A percentile compares a stretch with the other conserved stretches of the same genome.
Conservation (phyloP, 1,140 invertebrate genomes). For the Atta cephalotes region DNA sequence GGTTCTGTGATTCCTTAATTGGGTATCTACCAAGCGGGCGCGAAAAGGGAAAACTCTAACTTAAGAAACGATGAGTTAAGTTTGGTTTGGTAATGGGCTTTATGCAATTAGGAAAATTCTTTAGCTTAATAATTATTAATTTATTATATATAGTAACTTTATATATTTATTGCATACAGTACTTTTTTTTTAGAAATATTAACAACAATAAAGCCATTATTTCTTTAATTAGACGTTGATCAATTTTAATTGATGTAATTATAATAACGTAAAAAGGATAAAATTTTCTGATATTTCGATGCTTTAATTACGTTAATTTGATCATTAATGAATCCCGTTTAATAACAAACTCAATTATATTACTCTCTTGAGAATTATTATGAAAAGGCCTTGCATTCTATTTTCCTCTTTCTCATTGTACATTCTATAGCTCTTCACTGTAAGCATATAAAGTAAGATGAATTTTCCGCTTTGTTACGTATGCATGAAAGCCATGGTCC, state of each 20-base stretch:
- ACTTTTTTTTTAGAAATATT: not conserved
- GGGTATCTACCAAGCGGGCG: not conserved
- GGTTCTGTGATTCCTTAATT: conserved; percentile 61
- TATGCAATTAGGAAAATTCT: conserved; percentile 6
- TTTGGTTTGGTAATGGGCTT: not conserved
- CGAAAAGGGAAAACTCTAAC: conserved; percentile 16
- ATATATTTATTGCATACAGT: not conserved
- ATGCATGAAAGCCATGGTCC: conserved; percentile 59
- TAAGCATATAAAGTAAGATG: conserved; percentile 59
- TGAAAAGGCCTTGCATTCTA: conserved; percentile 29
- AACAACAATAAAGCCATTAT: not conserved
- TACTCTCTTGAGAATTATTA: conserved; percentile 19
- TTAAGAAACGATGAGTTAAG: conserved; percentile 5
- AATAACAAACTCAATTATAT: conserved; percentile 4
- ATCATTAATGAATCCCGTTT: not conserved
- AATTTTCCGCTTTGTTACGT: conserved; percentile 70
- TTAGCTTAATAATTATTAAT: conserved; percentile 20
- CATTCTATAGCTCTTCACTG: conserved; percentile 9
- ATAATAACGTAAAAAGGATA: not conserved
- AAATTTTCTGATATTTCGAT: conserved; percentile 17
- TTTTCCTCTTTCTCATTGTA: conserved; percentile 41
- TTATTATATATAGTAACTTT: not conserved
- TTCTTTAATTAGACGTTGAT: conserved; percentile 11
- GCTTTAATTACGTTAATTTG: not conserved
- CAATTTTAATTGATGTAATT: conserved; percentile 1